A percentile compares a stretch with the other conserved stretches of the same genome.
These are phyloP conservation scores for Ophion slaviceki DNA, from an alignment of 2,888 invertebrate species.

Conservation along the genomic window DNA sequence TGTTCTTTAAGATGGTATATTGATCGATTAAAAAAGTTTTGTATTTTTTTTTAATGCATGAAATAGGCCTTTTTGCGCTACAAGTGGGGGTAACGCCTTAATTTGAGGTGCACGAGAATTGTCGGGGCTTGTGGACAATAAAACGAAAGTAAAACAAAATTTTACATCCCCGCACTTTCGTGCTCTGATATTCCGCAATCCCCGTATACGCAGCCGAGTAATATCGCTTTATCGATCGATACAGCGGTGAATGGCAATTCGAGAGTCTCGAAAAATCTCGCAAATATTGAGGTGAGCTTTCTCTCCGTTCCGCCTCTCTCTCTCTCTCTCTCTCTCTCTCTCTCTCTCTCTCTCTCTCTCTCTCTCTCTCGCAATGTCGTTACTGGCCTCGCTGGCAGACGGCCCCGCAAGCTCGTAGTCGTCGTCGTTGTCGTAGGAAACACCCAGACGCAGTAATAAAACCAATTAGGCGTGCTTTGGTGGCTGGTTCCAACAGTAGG, in stretches of 20 bases:
- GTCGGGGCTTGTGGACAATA: no score
- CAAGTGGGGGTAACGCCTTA: no score
- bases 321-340: slow-evolving; percentile 33
- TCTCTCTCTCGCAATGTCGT: slow-evolving; percentile 25
- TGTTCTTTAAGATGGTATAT: no score
- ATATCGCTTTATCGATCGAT: slow-evolving; percentile 34
- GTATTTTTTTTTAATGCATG: no score
- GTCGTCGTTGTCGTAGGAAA: slow-evolving; percentile 63
- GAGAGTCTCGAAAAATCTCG: slow-evolving; percentile 48
- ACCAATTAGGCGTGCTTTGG: slow-evolving; percentile 78
- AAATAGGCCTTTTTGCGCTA: no score
- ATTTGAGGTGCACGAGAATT: no score
- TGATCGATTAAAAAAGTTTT: no score
- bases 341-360: slow-evolving; percentile 39
- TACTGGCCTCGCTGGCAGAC: slow-evolving; percentile 54
- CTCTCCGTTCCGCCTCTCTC: neutral
- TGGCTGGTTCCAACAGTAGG: slow-evolving; percentile 64
- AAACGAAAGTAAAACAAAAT: no score
- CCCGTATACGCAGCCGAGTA: no score
- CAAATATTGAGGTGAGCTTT: slow-evolving; percentile 35
- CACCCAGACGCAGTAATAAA: slow-evolving; percentile 76
- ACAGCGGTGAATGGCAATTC: slow-evolving; percentile 14
- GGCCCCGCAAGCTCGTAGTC: slow-evolving; percentile 54
- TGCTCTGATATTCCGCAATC: no score
- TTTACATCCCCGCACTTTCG: no score